Conservation (phyloP, 2,113 vertebrate genomes). For the Cochlearius cochlearius region DNA sequence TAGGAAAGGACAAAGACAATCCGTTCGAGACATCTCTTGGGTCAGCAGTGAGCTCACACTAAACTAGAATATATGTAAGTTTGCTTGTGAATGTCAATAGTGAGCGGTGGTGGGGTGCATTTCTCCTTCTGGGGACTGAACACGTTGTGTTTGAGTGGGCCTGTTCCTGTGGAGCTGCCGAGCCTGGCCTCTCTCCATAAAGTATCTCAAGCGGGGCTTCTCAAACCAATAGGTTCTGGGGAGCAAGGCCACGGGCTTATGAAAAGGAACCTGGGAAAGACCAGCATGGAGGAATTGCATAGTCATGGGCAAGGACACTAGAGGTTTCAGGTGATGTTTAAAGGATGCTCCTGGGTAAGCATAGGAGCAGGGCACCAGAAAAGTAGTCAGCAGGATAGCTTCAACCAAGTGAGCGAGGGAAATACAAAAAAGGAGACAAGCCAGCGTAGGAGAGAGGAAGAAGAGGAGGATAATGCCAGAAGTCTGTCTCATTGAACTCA, state of each 20-base stretch:
- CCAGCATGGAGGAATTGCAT: background rate
- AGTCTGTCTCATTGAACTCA: background rate
- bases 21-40: background rate
- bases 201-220: fast-evolving
- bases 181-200: background rate
- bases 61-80: background rate
- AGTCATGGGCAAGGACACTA: background rate
- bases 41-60: background rate
- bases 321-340: background rate
- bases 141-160: background rate
- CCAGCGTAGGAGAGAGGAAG: background rate
- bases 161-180: background rate
- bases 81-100: background rate
- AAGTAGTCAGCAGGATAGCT: background rate
- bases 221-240: background rate
- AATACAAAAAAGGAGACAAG: background rate
- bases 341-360: background rate
- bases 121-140: background rate
- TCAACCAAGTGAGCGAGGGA: background rate
- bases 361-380: background rate
- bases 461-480: background rate
- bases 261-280: background rate
- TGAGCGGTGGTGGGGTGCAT: fast-evolving
- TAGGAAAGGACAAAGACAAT: background rate
- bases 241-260: fast-evolving